A percentile compares a stretch with the other conserved stretches of the same genome.
Conservation (phyloP, 2,888 invertebrate genomes). For the Bibio marci region DNA sequence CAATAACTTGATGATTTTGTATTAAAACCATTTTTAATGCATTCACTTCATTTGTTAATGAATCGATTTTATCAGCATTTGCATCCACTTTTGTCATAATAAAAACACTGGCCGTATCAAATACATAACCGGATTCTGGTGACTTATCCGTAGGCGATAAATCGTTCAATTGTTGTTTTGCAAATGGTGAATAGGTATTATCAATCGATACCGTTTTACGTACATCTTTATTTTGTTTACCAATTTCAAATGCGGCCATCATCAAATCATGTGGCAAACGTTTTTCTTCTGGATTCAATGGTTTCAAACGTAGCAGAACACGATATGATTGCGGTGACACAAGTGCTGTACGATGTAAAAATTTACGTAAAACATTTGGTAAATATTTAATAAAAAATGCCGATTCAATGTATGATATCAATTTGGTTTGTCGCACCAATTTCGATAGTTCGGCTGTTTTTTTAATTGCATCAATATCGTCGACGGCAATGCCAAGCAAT, state of each 20-base stretch:
- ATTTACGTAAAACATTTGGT: slow-evolving; percentile 54
- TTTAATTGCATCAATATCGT: slow-evolving; percentile 70
- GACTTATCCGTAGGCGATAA: slow-evolving; percentile 31
- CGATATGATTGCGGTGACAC: slow-evolving; percentile 68
- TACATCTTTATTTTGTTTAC: slow-evolving; percentile 54
- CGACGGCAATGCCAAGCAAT: slow-evolving; percentile 71
- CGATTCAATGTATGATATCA: slow-evolving; percentile 72
- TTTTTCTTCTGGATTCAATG: slow-evolving; percentile 67
- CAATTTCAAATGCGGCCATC: slow-evolving; percentile 64
- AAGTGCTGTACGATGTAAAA: slow-evolving; percentile 59
- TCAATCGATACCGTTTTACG: slow-evolving; percentile 50
- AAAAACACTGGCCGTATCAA: slow-evolving; percentile 36
- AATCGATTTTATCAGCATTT: slow-evolving; percentile 47
- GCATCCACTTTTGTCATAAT: slow-evolving; percentile 49
- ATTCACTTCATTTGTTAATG: slow-evolving; percentile 47
- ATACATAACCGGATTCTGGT: slow-evolving; percentile 30
- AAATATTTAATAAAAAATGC: slow-evolving; percentile 65
- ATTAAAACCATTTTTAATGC: slow-evolving; percentile 41
- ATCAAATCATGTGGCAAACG: slow-evolving; percentile 62
- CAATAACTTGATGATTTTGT: slow-evolving; percentile 31
- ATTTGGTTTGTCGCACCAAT: slow-evolving; percentile 65
- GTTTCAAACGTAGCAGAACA: slow-evolving; percentile 67
- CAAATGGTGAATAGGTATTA: slow-evolving; percentile 17
- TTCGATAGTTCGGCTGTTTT: slow-evolving; percentile 74
- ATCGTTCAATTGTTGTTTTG: too few relatives aligned